Conservation (phyloP, 2,797 vertebrate species). For the Tadarida brasiliensis region DNA sequence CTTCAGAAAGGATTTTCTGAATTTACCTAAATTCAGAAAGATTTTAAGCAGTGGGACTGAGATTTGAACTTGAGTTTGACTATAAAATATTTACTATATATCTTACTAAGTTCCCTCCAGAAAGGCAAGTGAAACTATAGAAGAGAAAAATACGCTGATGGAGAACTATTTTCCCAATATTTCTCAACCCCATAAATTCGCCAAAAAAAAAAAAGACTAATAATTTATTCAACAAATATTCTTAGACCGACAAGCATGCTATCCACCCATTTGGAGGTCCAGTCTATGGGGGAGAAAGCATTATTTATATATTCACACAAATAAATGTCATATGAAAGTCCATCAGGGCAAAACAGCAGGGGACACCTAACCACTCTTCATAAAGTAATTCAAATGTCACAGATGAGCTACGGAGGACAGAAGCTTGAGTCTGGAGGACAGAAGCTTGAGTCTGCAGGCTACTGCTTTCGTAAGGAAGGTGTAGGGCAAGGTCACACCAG, state of each 20-base stretch:
- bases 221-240: not conserved
- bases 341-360: not conserved
- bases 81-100: not conserved
- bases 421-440: not conserved
- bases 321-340: not conserved
- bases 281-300: not conserved
- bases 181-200: not conserved
- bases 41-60: not conserved
- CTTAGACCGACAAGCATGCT: not conserved
- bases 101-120: not conserved
- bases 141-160: not conserved
- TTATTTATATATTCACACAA: not conserved
- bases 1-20: not conserved
- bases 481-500: accelerated
- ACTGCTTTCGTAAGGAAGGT: not conserved
- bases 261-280: not conserved
- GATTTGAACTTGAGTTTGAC: not conserved
- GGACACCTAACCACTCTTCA: not conserved
- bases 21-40: not conserved
- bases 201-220: not conserved
- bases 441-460: not conserved
- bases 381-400: not conserved
- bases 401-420: not conserved
- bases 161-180: not conserved
- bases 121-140: not conserved